Evolutionary conservation across 2,888 invertebrate genomes (phyloP).

Genomic region (Drosophila pseudotalamancana): DNA sequence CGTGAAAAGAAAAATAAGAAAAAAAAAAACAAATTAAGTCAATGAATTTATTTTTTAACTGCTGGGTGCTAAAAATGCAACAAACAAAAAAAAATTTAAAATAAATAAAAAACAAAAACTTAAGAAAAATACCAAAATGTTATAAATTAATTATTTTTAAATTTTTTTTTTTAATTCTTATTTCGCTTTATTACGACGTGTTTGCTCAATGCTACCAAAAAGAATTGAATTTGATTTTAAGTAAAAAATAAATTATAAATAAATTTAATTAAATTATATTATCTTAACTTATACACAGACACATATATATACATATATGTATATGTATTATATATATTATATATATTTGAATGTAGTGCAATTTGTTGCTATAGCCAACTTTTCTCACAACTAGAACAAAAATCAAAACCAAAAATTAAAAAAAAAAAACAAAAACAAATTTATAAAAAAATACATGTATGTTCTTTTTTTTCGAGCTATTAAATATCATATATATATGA

Average conservation of each 20-base stretch:
- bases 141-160: constrained; percentile 17
- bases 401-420: constrained; percentile 27
- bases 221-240: constrained; percentile 63
- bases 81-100: constrained; percentile 37
- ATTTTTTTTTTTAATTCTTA: background rate
- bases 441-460: constrained; percentile 5
- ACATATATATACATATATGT: constrained; percentile 12
- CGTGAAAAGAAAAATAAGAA: constrained; percentile 10
- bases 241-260: constrained; percentile 33
- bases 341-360: constrained; percentile 62
- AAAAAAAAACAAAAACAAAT: constrained; percentile 9
- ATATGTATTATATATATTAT: constrained; percentile 18
- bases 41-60: constrained; percentile 72
- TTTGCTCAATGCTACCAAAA: constrained; percentile 61
- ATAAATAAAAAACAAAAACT: constrained; percentile 9
- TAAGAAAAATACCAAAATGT: constrained; percentile 29
- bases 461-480: constrained; percentile 42
- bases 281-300: constrained; percentile 17
- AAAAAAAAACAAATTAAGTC: constrained; percentile 34
- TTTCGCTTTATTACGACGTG: constrained; percentile 26
- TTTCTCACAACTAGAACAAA: constrained; percentile 40
- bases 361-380: constrained; percentile 65
- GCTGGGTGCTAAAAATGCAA: constrained; percentile 76
- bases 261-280: constrained; percentile 32
- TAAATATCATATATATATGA: constrained; percentile 38